These are phyloP conservation scores for Ethmia dodecea DNA, from an alignment of 2,888 invertebrate species.

Conservation along the genomic window DNA sequence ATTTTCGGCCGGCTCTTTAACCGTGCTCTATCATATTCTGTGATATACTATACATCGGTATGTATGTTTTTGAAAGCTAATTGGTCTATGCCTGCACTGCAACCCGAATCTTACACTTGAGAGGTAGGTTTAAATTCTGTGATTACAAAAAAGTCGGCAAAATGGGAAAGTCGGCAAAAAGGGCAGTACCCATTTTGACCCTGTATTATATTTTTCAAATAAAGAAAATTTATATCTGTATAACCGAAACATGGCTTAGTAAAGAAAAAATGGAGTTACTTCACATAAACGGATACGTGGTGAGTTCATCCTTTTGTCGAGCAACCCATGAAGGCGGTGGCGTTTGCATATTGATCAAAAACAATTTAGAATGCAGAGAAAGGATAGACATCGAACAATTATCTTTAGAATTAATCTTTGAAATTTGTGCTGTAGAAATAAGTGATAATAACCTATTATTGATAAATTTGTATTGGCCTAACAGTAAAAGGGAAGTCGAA, in stretches of 20 bases:
- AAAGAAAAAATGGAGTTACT: not conserved
- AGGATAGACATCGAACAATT: not conserved
- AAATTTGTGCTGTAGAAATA: constrained; percentile 16
- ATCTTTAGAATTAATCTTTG: constrained; percentile 4
- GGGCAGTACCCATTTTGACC: no score
- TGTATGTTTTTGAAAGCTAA: no score
- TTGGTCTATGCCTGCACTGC: no score
- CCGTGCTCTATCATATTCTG: no score
- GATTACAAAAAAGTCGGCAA: no score
- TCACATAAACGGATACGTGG: not conserved
- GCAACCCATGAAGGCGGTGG: constrained; percentile 12
- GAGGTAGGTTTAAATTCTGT: no score
- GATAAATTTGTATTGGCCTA: constrained; percentile 17
- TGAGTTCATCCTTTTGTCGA: constrained; percentile 11
- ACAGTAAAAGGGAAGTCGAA: constrained; percentile 13
- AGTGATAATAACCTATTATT: constrained; percentile 9
- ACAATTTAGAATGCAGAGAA: not conserved
- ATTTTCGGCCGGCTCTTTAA: no score
- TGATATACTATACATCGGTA: no score
- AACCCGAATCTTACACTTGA: no score
- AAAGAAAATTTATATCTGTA: no score
- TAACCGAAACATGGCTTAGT: not conserved
- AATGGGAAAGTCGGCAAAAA: no score
- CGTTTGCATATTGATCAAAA: constrained; percentile 12
- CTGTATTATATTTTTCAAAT: no score